phyloP scores from a whole-genome alignment of 2,888 invertebrate genomes.

The Drosophila histrio region DNA sequence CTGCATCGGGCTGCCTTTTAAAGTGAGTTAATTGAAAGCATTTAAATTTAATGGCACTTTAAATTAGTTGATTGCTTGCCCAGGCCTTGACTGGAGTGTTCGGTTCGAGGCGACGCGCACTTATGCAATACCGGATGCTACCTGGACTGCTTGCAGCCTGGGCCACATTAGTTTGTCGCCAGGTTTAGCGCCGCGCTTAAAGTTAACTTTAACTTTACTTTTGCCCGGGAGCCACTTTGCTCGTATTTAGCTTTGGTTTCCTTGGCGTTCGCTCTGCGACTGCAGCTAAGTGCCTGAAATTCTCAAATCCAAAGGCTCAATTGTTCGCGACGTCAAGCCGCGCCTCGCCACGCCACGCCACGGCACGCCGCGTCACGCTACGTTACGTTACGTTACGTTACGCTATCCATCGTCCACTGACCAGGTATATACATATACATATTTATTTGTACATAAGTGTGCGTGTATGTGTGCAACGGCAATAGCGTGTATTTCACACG shows the following conservation, averaged over 20 bases:
- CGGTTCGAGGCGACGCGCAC: conserved; percentile 26
- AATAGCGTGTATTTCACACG: conserved; percentile 36
- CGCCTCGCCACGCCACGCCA: conserved; percentile 7
- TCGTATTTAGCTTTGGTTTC: conserved; percentile 55
- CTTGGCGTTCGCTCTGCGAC: conserved; percentile 73
- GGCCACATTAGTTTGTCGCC: conserved; percentile 8
- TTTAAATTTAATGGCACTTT: conserved; percentile 78
- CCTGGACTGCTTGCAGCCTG: conserved; percentile 3
- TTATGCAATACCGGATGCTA: conserved; percentile 47
- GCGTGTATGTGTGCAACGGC: neutral
- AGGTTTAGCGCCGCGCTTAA: neutral
- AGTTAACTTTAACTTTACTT: conserved; percentile 13
- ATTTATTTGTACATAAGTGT: neutral
- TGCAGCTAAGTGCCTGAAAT: conserved; percentile 62
- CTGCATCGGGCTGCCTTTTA: conserved; percentile 36
- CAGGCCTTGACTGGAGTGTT: conserved; percentile 24
- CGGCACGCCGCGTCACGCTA: conserved; percentile 25
- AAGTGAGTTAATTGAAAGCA: conserved; percentile 76
- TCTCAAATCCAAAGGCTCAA: conserved; percentile 54
- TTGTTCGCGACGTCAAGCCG: conserved; percentile 10
- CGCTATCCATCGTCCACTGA: conserved; percentile 63
- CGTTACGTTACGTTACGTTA: conserved; percentile 36
- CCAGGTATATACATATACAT: conserved; percentile 15
- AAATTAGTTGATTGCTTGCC: conserved; percentile 68
- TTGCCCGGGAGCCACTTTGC: conserved; percentile 13